Evolutionary conservation across 2,888 invertebrate species (phyloP), one percentile per base, ranked within the genome.

Genomic region (Axea sp.): DNA sequence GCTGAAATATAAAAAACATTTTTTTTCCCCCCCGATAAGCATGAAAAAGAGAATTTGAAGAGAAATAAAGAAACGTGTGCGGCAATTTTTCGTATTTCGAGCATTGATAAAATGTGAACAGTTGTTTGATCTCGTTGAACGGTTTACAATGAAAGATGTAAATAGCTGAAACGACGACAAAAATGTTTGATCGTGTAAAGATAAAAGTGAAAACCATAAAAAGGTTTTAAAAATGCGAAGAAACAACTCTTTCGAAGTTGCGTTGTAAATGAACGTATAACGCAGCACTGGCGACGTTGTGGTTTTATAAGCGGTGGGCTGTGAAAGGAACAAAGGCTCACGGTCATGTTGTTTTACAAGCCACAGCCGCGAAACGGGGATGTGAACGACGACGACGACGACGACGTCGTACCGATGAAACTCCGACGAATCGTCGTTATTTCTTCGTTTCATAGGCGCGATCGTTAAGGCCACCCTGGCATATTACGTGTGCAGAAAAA

Each of bases 241-340:
- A 39, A 47, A 55, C 65, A 28, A 39, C 47, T 45, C 39, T 31
- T 9, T 37, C 26, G 41, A 17, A 51, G 65, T 57, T 47, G 43
- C 41, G 59, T 59, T 59, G 59, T 43, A 68, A 59, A 68, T 68
- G 59, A 57, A 68, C 68, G 47, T 68, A 68, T 68, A 68, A 68
- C 49, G 59, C 43, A 49, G 55, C 43, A 49, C 47, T 24, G 26
- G 37, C 51, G 26, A 37, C 43, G 43, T 51, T 68, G 68, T 30
- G 65, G 73, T 67, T 67, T 67, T 55, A 67, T 73, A 73, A 45
- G 60, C 51, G 68, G 59, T 68, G 45, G 67, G 39, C 71, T 74
- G 75, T 73, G 77, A 77, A 72, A 73, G 49, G 75, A 72, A 75
- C 76, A 77, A 76, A 75, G 75, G 71, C 74, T 57, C 69, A 69